These are phyloP conservation scores for Brachyhypopomus gauderio DNA, from an alignment of 2,113 vertebrate species.

Conservation along the genomic window DNA sequence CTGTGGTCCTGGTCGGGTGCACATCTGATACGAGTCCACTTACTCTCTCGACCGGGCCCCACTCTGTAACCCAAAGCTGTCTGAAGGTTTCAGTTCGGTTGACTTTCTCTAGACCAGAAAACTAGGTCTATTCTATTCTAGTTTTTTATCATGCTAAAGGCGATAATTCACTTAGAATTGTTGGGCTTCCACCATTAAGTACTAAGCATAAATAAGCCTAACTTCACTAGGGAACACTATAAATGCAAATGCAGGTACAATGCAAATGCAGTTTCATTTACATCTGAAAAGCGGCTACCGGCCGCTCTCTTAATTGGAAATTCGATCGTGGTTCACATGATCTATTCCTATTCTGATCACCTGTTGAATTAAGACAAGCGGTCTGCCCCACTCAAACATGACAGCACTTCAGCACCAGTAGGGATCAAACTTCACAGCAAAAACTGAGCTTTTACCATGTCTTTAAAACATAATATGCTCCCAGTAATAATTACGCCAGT, in stretches of 20 bases:
- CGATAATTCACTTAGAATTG: constrained; percentile 48
- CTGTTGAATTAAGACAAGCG: background rate
- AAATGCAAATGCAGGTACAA: constrained; percentile 70
- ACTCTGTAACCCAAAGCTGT: constrained; percentile 29
- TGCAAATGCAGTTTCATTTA: constrained; percentile 64
- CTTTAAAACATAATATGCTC: too few relatives aligned
- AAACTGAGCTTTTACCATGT: too few relatives aligned
- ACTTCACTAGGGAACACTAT: constrained; percentile 66
- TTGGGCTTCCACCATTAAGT: constrained; percentile 53
- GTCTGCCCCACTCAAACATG: too few relatives aligned
- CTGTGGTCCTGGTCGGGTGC: constrained; percentile 30
- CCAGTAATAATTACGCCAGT: background rate
- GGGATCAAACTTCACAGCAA: too few relatives aligned
- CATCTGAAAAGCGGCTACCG: constrained; percentile 57
- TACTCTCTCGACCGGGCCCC: background rate
- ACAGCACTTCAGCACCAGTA: background rate
- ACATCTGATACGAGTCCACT: constrained; percentile 28
- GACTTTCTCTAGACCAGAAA: background rate
- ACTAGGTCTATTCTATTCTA: background rate
- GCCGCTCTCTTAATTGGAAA: constrained; percentile 63
- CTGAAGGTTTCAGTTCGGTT: constrained; percentile 27
- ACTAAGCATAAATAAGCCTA: constrained; percentile 61
- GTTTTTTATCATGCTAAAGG: background rate
- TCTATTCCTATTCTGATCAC: constrained; percentile 25
- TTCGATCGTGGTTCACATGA: constrained; percentile 35